Evolutionary conservation across 2,888 invertebrate species (phyloP).

Genomic region (Sylvicola fuscatus): DNA sequence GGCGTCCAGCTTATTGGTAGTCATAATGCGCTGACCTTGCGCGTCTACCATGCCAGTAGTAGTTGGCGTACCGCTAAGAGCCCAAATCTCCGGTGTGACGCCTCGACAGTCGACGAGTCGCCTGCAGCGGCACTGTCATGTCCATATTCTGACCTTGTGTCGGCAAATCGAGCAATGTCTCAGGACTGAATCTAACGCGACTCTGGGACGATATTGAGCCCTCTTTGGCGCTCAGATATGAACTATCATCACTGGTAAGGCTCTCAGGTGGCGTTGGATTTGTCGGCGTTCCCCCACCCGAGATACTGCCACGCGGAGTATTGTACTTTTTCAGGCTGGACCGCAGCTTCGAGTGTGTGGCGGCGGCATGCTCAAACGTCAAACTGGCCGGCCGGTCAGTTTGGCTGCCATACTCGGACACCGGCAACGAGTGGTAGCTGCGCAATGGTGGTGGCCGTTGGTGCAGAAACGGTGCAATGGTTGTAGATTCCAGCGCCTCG

Average conservation of each 20-base stretch:
- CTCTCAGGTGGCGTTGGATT: constrained; percentile 75
- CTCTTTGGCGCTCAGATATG: constrained; percentile 71
- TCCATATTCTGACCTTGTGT: constrained; percentile 31
- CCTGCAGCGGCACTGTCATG: constrained; percentile 30
- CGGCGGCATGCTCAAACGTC: constrained; percentile 38
- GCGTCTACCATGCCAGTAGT: constrained; percentile 22
- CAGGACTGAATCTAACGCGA: constrained; percentile 59
- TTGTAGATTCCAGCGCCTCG: constrained; percentile 1
- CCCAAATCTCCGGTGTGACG: constrained; percentile 15
- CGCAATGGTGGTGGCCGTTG: not conserved
- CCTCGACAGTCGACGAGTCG: constrained; percentile 12
- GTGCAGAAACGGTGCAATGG: not conserved
- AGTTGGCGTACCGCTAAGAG: constrained; percentile 22
- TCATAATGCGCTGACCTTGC: constrained; percentile 22
- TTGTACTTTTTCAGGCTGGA: constrained; percentile 60
- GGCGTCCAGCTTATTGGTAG: too few relatives aligned
- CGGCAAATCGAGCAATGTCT: constrained; percentile 41
- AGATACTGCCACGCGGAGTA: constrained; percentile 15
- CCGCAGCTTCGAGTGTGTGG: constrained; percentile 40
- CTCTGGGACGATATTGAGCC: constrained; percentile 41
- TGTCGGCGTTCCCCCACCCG: constrained; percentile 45
- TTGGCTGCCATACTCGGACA: too few relatives aligned
- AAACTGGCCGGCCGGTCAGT: constrained; percentile 19
- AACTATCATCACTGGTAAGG: constrained; percentile 68
- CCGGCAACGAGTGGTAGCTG: not conserved